Evolutionary conservation across 1,140 invertebrate species (phyloP).

Genomic region (Sinonovacula constricta): DNA sequence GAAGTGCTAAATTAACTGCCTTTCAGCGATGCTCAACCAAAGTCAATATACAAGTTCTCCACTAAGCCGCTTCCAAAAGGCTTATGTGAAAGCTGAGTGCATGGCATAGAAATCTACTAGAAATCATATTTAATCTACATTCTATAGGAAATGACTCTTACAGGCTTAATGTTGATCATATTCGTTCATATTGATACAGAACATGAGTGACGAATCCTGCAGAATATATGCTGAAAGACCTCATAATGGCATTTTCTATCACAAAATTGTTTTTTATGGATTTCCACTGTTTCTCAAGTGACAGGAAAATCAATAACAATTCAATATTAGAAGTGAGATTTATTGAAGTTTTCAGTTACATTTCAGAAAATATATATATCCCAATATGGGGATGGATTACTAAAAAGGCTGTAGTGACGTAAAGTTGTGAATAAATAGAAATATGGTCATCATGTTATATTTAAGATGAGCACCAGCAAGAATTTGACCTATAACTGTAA

Average conservation of each 20-base stretch:
- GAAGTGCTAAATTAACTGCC: conserved; percentile 19
- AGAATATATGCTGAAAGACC: too few species aligned
- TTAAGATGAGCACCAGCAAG: too few species aligned
- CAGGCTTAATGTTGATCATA: conserved; percentile 48
- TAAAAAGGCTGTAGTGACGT: too few species aligned
- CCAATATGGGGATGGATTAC: too few species aligned
- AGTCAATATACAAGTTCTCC: neutral
- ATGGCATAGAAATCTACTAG: conserved; percentile 35
- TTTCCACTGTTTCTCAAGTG: conserved; percentile 40
- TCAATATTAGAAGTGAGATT: conserved; percentile 27
- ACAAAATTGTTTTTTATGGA: conserved; percentile 39
- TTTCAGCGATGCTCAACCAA: conserved; percentile 1
- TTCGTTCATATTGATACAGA: conserved; percentile 33
- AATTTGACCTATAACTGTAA: too few species aligned
- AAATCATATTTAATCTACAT: conserved; percentile 43
- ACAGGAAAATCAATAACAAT: conserved; percentile 39
- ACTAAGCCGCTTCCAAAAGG: conserved; percentile 10
- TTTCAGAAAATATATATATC: neutral
- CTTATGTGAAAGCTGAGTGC: conserved; percentile 35
- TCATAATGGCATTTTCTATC: conserved; percentile 51
- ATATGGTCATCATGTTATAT: too few species aligned
- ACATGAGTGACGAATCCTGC: too few species aligned
- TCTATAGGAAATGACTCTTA: conserved; percentile 38
- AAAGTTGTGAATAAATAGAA: too few species aligned
- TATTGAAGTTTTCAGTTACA: neutral